Evolutionary conservation across 2,888 invertebrate genomes (phyloP).

Genomic region (Cryptus viduatorius): DNA sequence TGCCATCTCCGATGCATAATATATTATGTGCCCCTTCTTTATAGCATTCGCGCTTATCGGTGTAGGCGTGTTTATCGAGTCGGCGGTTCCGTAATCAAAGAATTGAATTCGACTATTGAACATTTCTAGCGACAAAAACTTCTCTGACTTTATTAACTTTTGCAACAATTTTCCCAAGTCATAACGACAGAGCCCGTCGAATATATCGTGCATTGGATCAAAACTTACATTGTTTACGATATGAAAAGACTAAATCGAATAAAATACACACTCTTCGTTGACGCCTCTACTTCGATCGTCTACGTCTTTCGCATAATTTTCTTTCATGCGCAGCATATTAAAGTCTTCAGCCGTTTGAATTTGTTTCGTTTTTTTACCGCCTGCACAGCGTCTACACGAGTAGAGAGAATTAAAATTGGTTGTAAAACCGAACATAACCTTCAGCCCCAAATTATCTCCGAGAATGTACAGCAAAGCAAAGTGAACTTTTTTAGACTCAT

Average conservation of each 20-base stretch:
- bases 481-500: slow-evolving; percentile 33
- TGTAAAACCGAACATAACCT: slow-evolving; percentile 59
- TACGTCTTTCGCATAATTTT: slow-evolving; percentile 66
- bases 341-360: slow-evolving; percentile 58
- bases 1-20: slow-evolving; percentile 64
- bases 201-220: slow-evolving; percentile 67
- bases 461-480: slow-evolving; percentile 53
- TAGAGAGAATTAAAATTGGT: slow-evolving; percentile 59
- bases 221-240: slow-evolving; percentile 51
- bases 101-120: slow-evolving; percentile 62
- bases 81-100: slow-evolving; percentile 56
- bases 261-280: slow-evolving; percentile 68
- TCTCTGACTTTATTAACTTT: slow-evolving; percentile 46
- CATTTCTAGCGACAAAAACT: slow-evolving; percentile 60
- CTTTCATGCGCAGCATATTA: slow-evolving; percentile 54
- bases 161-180: slow-evolving; percentile 61
- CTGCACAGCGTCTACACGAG: slow-evolving; percentile 72
- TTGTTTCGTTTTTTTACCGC: slow-evolving; percentile 53
- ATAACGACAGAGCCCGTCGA: slow-evolving; percentile 65
- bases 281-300: slow-evolving; percentile 63
- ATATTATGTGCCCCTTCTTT: slow-evolving; percentile 57
- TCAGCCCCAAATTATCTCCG: slow-evolving; percentile 63
- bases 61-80: slow-evolving; percentile 58
- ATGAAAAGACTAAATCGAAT: slow-evolving; percentile 64
- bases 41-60: slow-evolving; percentile 53